Evolutionary conservation across 2,113 vertebrate species (phyloP), one percentile per base, ranked within the genome.

Genomic region (Anhinga anhinga): DNA sequence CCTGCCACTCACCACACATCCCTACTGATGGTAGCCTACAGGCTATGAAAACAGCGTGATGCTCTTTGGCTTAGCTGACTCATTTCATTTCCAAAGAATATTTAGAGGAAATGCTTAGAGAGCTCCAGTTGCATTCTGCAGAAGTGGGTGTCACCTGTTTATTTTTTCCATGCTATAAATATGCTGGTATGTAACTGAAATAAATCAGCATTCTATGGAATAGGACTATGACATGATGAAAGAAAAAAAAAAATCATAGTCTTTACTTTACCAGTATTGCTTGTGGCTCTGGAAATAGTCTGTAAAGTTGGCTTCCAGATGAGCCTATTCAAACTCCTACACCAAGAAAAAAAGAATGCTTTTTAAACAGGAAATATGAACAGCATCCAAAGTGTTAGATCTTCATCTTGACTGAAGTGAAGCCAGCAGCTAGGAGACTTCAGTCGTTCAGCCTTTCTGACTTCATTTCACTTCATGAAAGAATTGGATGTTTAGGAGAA

Each of bases 1-100:
- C 81, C 93, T 92, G 50, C 74, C 84, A 49, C 62, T 80, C 27
- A 13, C 34, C 82, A 61, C 47, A 67, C 36, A 30, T 11, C 32
- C 62, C 79, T 50, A 7, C 62, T 36, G 56, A 45, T 34, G 36
- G 3, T n/a, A 80, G 65, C 40, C 56, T 70, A 55, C 62, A 56
- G 84, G 40, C 65, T 84, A 11, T 40, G 44, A 65, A 71, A 79
- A 72, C 47, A 38, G 8, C 4, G 40, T 3, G 2, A 10, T 52
- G 53, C 53, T 79, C 40, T 73, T 45, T 82, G 85, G 79, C 49
- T 56, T 38, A 42, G 93, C 84, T 97, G 96, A 96, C 79, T 95
- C 90, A 95, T 76, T 90, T 93, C 30, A 45, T 63, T 95, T 96
- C 88, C 85, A 77, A 44, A 96, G 95, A 96, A 93, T 29, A 87